phyloP scores from a whole-genome alignment of 2,113 vertebrate species.

The Electrona antarctica region DNA sequence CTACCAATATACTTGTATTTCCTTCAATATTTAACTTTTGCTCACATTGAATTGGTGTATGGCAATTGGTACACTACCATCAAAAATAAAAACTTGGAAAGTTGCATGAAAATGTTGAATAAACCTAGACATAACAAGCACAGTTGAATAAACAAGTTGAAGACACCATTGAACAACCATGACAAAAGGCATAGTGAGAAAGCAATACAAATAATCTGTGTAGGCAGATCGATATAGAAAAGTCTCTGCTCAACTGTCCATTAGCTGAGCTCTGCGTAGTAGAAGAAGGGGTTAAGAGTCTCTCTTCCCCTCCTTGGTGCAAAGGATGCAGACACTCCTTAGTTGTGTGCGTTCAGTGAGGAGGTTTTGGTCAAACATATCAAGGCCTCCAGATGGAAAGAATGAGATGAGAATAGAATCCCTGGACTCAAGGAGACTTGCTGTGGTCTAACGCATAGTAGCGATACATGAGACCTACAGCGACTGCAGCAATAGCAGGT shows the following conservation, averaged over 20 bases:
- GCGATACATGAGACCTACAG: constrained; percentile 88
- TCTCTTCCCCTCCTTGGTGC: constrained; percentile 30
- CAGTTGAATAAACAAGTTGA: constrained; percentile 46
- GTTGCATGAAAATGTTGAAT: constrained; percentile 5
- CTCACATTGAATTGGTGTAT: neutral
- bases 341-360: constrained; percentile 19
- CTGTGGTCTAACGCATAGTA: constrained; percentile 83
- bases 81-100: neutral
- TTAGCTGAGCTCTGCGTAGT: constrained; percentile 27
- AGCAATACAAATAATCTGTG: constrained; percentile 28
- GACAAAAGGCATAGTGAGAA: constrained; percentile 39
- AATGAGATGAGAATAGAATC: constrained; percentile 27
- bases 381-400: constrained; percentile 71
- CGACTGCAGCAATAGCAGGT: constrained; percentile 79
- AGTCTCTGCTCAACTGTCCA: constrained; percentile 22
- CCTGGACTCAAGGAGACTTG: constrained; percentile 77
- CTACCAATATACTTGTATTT: neutral
- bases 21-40: neutral
- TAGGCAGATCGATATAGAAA: constrained; percentile 39
- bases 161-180: constrained; percentile 39
- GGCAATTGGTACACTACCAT: neutral
- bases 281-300: constrained; percentile 21
- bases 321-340: constrained; percentile 27
- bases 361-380: constrained; percentile 66
- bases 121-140: constrained; percentile 30